Conservation (phyloP, 2,888 invertebrate species). For the Nineta flava region DNA sequence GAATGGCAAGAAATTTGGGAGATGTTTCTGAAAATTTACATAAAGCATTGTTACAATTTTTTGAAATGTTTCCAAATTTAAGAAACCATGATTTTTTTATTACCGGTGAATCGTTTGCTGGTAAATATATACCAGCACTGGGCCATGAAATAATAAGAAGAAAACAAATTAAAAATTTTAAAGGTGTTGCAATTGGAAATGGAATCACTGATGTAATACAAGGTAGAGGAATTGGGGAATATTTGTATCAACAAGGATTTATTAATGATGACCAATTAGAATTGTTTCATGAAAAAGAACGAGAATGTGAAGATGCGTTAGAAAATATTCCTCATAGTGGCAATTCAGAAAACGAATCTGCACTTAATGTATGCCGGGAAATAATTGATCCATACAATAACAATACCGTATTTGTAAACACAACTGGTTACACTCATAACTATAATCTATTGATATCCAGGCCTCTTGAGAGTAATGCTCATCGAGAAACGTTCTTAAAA, state of each 20-base stretch:
- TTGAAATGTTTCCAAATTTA: constrained; percentile 62
- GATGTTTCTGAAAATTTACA: constrained; percentile 70
- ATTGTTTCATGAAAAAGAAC: constrained; percentile 43
- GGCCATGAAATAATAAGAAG: constrained; percentile 28
- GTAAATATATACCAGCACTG: constrained; percentile 64
- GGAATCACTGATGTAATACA: constrained; percentile 65
- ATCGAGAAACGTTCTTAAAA: constrained; percentile 47
- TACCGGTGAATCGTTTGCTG: constrained; percentile 81
- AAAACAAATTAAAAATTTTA: constrained; percentile 42
- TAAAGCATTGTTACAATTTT: constrained; percentile 64
- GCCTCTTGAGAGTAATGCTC: constrained; percentile 27
- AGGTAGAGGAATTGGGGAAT: constrained; percentile 54
- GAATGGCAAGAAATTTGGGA: constrained; percentile 64
- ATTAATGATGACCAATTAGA: constrained; percentile 45
- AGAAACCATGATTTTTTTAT: constrained; percentile 65
- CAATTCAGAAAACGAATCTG: constrained; percentile 42
- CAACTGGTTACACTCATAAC: constrained; percentile 61
- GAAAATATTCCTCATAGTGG: constrained; percentile 20
- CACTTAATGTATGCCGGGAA: constrained; percentile 56
- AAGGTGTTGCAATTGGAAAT: constrained; percentile 63
- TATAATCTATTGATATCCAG: constrained; percentile 51
- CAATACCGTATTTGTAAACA: constrained; percentile 46
- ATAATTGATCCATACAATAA: constrained; percentile 29
- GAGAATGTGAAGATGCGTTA: constrained; percentile 40
- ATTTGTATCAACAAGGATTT: constrained; percentile 62